A percentile compares a stretch with the other conserved stretches of the same genome.
These are phyloP conservation scores for Rhagologus leucostigma DNA, from an alignment of 2,113 vertebrate species.

Conservation along the genomic window DNA sequence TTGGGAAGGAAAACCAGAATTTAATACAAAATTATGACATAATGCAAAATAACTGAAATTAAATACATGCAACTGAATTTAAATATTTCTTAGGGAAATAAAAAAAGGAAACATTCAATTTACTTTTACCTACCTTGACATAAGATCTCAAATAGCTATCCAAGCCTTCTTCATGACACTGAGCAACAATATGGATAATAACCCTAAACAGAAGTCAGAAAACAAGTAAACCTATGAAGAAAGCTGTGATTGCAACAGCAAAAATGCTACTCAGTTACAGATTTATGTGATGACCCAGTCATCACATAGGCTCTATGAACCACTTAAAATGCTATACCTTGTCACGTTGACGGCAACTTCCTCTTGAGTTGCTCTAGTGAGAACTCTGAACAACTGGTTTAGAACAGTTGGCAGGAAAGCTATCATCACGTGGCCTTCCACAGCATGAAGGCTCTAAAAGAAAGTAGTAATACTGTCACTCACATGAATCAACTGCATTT, in stretches of 20 bases:
- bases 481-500: background rate
- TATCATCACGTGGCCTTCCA: conserved; percentile 97
- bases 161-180: conserved; percentile 96
- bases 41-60: background rate
- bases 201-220: conserved; percentile 79
- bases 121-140: conserved; percentile 84
- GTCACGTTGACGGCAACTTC: conserved; percentile 98
- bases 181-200: conserved; percentile 95
- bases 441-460: conserved; percentile 89
- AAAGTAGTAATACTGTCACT: background rate
- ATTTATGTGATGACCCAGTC: background rate
- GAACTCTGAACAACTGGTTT: conserved; percentile 95
- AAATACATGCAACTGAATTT: background rate
- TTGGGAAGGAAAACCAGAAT: conserved; percentile 49
- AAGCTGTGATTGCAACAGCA: background rate
- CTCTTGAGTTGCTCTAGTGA: conserved; percentile 88
- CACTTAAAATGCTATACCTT: conserved; percentile 72
- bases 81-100: background rate
- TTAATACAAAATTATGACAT: background rate
- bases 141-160: conserved; percentile 95
- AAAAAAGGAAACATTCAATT: background rate
- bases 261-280: background rate
- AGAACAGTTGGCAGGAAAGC: conserved; percentile 94
- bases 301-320: background rate
- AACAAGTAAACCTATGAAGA: conserved; percentile 23